These are phyloP conservation scores for Vanacampus margaritifer DNA, from an alignment of 2,113 vertebrate genomes.

Conservation along the genomic window DNA sequence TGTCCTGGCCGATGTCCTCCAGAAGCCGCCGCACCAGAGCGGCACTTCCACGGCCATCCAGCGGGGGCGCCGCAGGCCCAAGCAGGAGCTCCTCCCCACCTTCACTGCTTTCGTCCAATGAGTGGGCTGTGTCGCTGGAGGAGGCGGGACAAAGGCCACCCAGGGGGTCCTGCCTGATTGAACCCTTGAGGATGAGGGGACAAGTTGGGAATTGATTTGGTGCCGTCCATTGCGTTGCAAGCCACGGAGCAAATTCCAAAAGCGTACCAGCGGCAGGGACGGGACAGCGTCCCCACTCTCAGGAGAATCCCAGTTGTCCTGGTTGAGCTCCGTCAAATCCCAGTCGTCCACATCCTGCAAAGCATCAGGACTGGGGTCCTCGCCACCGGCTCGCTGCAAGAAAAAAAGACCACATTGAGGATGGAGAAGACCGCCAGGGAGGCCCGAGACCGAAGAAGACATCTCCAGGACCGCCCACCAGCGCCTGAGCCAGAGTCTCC, in stretches of 20 bases:
- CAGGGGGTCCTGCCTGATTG: conserved; percentile 57
- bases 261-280: conserved; percentile 29
- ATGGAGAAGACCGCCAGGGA: background rate
- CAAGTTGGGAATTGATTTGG: too few species aligned
- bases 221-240: too few species aligned
- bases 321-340: conserved; percentile 90
- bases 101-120: conserved; percentile 86
- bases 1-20: conserved; percentile 86
- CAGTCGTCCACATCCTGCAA: conserved; percentile 93
- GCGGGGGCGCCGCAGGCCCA: conserved; percentile 1
- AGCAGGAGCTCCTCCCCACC: conserved; percentile 70
- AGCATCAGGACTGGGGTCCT: conserved; percentile 64
- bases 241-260: too few species aligned
- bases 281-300: conserved; percentile 31
- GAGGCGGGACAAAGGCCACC: conserved; percentile 83
- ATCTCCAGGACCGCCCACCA: conserved; percentile 24
- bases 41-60: conserved; percentile 13
- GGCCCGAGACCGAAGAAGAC: background rate
- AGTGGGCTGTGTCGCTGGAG: conserved; percentile 86
- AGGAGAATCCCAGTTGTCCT: conserved; percentile 55
- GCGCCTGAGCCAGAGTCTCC: conserved; percentile 85
- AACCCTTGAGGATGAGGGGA: conserved; percentile 52
- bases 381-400: conserved; percentile 58
- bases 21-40: conserved; percentile 82
- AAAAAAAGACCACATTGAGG: background rate